Evolutionary conservation across 2,888 invertebrate genomes (phyloP).

Genomic region (Halocaridina rubra): DNA sequence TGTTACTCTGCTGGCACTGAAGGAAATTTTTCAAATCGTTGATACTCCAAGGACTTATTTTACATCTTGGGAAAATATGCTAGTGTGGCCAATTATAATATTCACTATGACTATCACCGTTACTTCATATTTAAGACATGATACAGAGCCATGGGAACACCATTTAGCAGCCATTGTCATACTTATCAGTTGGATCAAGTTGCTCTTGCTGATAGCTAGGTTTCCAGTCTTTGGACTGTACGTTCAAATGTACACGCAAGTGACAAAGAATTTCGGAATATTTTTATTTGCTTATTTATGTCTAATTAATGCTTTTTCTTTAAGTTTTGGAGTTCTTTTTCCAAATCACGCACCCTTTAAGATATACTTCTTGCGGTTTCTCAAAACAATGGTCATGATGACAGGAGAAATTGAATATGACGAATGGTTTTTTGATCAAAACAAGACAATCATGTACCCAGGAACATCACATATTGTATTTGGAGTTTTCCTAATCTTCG

Average conservation of each 20-base stretch:
- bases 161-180: constrained; percentile 85
- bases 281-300: constrained; percentile 85
- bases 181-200: constrained; percentile 83
- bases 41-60: constrained; percentile 80
- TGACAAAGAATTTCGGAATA: constrained; percentile 81
- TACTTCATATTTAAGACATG: constrained; percentile 1
- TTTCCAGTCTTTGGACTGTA: constrained; percentile 88
- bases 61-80: constrained; percentile 85
- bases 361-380: constrained; percentile 67
- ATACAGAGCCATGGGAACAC: constrained; percentile 82
- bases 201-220: constrained; percentile 87
- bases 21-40: constrained; percentile 83
- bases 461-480: constrained; percentile 82
- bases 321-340: constrained; percentile 85
- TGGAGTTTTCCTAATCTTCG: constrained; percentile 80
- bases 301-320: constrained; percentile 81
- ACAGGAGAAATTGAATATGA: constrained; percentile 82
- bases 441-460: constrained; percentile 73
- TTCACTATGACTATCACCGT: constrained; percentile 75
- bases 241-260: constrained; percentile 73
- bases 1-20: constrained; percentile 77
- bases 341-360: constrained; percentile 68
- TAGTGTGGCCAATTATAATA: constrained; percentile 82
- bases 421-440: constrained; percentile 78
- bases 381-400: constrained; percentile 90